phyloP scores from a whole-genome alignment of 2,113 vertebrate genomes.

The Charadrius vociferus region DNA sequence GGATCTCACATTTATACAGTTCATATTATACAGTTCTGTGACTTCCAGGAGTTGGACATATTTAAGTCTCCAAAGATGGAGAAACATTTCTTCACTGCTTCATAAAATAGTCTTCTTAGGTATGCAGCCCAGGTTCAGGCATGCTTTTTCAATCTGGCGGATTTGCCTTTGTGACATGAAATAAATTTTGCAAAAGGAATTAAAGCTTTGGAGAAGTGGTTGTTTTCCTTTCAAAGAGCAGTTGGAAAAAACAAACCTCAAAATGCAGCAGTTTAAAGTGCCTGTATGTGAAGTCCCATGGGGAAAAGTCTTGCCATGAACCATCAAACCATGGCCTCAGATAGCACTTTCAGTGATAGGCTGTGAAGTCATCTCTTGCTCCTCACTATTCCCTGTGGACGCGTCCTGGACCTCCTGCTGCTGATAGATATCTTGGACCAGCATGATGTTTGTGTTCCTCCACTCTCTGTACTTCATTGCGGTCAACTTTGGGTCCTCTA shows the following conservation, averaged over 20 bases:
- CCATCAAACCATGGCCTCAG: slow-evolving; percentile 15
- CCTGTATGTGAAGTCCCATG: rapidly evolving
- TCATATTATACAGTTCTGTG: neutral
- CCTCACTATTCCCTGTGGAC: slow-evolving; percentile 31
- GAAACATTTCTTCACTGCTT: neutral
- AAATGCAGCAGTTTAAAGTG: slow-evolving; percentile 10
- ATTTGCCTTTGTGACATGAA: neutral
- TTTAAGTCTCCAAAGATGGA: neutral
- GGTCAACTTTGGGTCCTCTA: slow-evolving; percentile 83
- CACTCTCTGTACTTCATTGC: slow-evolving; percentile 88
- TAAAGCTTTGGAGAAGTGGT: neutral
- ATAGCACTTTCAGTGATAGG: slow-evolving; percentile 61
- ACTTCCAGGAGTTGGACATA: neutral
- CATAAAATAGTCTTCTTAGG: neutral
- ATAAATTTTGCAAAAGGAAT: neutral
- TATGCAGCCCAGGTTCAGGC: neutral
- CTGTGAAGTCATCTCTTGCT: slow-evolving; percentile 23
- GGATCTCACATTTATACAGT: neutral
- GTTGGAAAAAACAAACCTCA: neutral
- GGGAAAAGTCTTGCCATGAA: neutral
- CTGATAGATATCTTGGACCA: slow-evolving; percentile 87
- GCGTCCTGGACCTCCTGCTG: slow-evolving; percentile 35
- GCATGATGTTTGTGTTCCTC: slow-evolving; percentile 86
- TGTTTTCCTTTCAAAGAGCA: slow-evolving; percentile 11
- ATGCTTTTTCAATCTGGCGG: neutral